Evolutionary conservation across 2,113 vertebrate species (phyloP).

Genomic region (Hylia prasina): DNA sequence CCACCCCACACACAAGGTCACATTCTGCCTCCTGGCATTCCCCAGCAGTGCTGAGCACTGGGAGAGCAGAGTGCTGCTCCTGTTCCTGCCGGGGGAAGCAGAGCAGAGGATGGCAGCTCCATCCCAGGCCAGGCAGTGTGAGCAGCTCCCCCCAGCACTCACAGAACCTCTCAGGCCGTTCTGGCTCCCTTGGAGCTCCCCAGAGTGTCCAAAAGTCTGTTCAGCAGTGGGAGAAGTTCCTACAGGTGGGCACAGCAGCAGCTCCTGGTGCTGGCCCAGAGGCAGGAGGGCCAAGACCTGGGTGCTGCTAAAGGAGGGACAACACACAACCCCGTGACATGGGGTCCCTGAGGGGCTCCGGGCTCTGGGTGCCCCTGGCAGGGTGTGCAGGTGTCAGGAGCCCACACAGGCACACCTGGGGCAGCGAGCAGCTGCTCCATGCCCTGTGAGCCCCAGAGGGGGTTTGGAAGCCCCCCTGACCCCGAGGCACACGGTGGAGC

Average conservation of each 20-base stretch:
- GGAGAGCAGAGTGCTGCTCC: background rate
- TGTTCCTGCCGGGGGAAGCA: background rate
- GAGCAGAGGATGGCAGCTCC: background rate
- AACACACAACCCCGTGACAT: accelerated
- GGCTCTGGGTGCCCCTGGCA: background rate
- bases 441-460: background rate
- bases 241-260: background rate
- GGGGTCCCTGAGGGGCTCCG: background rate
- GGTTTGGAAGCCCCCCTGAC: background rate
- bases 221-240: background rate
- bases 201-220: accelerated
- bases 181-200: background rate
- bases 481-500: accelerated
- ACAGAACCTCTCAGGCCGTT: background rate
- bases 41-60: accelerated
- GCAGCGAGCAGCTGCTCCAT: background rate
- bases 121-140: background rate
- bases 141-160: background rate
- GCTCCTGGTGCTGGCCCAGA: background rate
- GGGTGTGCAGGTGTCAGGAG: background rate
- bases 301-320: background rate
- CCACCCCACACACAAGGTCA: accelerated
- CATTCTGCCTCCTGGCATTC: background rate
- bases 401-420: background rate
- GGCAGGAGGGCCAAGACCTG: background rate